Percentiles rank a stretch among this genome's conserved stretches.
Conservation (phyloP, 2,888 invertebrate species). For the Saturnia pavonia region DNA sequence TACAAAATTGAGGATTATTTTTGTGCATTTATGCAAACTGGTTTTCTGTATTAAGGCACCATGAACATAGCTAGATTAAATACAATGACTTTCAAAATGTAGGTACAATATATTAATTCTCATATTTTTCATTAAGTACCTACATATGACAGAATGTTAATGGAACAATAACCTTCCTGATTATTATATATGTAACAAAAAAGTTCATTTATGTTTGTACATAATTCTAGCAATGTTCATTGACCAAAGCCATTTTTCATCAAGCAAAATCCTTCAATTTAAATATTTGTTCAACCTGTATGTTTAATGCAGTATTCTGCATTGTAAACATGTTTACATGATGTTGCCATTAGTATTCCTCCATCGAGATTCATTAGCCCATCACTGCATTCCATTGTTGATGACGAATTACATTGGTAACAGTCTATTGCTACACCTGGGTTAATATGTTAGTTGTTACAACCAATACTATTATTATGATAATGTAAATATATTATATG, state of each 20-base stretch:
- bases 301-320: constrained; percentile 93
- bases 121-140: neutral
- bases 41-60: neutral
- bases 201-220: neutral
- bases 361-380: constrained; percentile 83
- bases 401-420: constrained; percentile 89
- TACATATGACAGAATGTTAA: neutral
- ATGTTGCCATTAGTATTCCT: constrained; percentile 79
- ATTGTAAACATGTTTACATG: constrained; percentile 88
- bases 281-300: constrained; percentile 71
- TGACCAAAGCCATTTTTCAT: neutral
- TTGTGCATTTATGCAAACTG: neutral
- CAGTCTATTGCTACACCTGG: constrained; percentile 83
- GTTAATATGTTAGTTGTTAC: constrained; percentile 14
- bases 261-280: neutral
- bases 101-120: neutral
- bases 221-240: constrained; percentile 1
- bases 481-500: no score
- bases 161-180: neutral
- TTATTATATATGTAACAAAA: neutral
- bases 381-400: constrained; percentile 86
- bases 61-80: constrained; percentile 8
- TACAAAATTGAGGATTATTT: neutral
- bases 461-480: neutral
- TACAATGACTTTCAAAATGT: neutral